Evolutionary conservation across 92 coral and sea anemone species (phyloP).

Genomic region (Epizoanthus scotinus): DNA sequence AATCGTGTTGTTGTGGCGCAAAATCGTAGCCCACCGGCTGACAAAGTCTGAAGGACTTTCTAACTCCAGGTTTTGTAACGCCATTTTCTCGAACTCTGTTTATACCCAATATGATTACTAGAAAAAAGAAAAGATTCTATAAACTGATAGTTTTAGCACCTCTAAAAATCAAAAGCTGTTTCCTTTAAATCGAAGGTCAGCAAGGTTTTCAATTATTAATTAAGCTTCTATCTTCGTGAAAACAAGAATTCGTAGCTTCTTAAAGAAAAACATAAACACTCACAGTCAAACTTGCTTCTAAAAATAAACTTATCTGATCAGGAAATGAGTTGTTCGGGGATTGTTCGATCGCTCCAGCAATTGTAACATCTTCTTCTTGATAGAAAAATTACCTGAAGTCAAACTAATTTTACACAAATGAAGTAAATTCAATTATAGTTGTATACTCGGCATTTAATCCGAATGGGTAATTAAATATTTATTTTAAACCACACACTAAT

Average conservation of each 20-base stretch:
- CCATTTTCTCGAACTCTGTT: not conserved
- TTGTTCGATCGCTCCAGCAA: not conserved
- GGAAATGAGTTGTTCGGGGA: too few relatives aligned
- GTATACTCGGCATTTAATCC: conserved; percentile 16
- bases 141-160: too few relatives aligned
- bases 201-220: conserved; percentile 23
- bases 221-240: not conserved
- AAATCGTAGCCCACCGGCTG: not conserved
- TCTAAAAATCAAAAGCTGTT: not conserved
- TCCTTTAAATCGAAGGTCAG: conserved; percentile 17
- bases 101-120: not conserved
- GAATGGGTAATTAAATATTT: conserved; percentile 31
- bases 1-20: not conserved
- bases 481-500: conserved; percentile 14
- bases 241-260: not conserved
- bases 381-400: conserved; percentile 1
- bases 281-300: not conserved
- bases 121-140: not conserved
- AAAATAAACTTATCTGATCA: not conserved
- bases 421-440: conserved; percentile 17
- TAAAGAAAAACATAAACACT: not conserved
- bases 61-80: not conserved
- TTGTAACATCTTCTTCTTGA: not conserved
- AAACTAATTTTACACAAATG: conserved; percentile 28
- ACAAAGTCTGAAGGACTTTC: not conserved